phyloP scores from a whole-genome alignment of 2,888 invertebrate genomes.

The Hydrotaea diabolus region DNA sequence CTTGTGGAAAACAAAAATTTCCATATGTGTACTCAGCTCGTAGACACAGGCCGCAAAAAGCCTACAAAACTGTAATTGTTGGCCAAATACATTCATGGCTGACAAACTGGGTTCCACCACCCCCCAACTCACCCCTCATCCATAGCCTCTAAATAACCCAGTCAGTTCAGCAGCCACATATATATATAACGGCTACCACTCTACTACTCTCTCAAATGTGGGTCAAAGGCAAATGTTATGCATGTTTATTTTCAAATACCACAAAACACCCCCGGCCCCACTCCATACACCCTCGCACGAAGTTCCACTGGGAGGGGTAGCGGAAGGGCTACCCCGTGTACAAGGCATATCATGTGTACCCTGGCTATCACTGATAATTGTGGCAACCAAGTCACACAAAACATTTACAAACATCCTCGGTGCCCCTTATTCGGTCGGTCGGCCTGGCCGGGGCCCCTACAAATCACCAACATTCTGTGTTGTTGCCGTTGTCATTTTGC shows the following conservation, averaged over 20 bases:
- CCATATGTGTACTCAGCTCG: slow-evolving; percentile 30
- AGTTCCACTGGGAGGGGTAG: neutral
- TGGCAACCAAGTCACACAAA: slow-evolving; percentile 7
- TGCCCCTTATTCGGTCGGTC: neutral
- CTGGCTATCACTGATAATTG: slow-evolving; percentile 19
- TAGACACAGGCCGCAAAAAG: slow-evolving; percentile 45
- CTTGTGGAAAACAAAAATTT: slow-evolving; percentile 34
- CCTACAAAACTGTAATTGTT: slow-evolving; percentile 58
- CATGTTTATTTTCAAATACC: slow-evolving; percentile 17
- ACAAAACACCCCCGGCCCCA: neutral
- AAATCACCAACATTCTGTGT: slow-evolving; percentile 12
- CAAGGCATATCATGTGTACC: slow-evolving; percentile 8
- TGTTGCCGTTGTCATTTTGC: neutral
- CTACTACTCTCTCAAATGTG: slow-evolving; percentile 28
- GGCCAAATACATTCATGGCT: slow-evolving; percentile 47
- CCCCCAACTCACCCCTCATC: too few species aligned
- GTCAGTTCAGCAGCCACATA: too few species aligned
- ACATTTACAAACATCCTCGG: neutral
- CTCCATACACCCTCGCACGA: neutral
- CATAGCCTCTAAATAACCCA: too few species aligned
- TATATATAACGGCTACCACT: too few species aligned
- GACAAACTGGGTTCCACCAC: neutral
- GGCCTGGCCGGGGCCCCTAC: neutral
- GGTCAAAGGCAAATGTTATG: slow-evolving; percentile 60
- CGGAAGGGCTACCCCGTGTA: neutral